Percentiles rank a stretch among this genome's conserved stretches.
phyloP scores from a whole-genome alignment of 2,888 invertebrate genomes.

The Pachymerium ferrugineum region DNA sequence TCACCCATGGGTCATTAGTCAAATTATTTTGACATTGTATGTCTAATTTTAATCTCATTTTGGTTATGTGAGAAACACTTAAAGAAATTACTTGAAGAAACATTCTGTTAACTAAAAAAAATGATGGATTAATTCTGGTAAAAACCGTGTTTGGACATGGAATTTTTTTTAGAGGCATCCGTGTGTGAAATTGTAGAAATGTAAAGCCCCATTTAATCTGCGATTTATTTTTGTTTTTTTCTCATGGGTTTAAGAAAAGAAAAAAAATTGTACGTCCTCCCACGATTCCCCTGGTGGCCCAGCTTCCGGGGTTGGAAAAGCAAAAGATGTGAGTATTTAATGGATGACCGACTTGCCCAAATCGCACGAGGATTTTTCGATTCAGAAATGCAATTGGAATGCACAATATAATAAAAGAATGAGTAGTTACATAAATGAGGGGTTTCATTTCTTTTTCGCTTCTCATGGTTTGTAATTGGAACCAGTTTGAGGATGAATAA shows the following conservation, averaged over 20 bases:
- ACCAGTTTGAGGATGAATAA: conserved; percentile 1
- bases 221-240: neutral
- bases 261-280: neutral
- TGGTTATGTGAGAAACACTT: no score
- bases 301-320: neutral
- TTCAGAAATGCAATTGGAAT: no score
- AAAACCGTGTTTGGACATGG: no score
- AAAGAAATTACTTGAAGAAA: no score
- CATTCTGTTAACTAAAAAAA: no score
- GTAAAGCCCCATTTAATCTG: neutral
- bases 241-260: neutral
- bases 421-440: no score
- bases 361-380: conserved; percentile 5
- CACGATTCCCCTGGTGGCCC: neutral
- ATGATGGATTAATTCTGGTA: no score
- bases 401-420: no score
- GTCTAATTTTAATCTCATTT: neutral
- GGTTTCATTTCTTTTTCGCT: no score
- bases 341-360: neutral
- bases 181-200: neutral
- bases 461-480: neutral
- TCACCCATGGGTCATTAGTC: neutral
- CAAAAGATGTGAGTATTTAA: neutral
- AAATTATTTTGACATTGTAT: neutral
- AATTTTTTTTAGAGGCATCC: no score